Evolutionary conservation across 2,888 invertebrate species (phyloP), one percentile per base, ranked within the genome.

Genomic region (Limnephilus auricula): DNA sequence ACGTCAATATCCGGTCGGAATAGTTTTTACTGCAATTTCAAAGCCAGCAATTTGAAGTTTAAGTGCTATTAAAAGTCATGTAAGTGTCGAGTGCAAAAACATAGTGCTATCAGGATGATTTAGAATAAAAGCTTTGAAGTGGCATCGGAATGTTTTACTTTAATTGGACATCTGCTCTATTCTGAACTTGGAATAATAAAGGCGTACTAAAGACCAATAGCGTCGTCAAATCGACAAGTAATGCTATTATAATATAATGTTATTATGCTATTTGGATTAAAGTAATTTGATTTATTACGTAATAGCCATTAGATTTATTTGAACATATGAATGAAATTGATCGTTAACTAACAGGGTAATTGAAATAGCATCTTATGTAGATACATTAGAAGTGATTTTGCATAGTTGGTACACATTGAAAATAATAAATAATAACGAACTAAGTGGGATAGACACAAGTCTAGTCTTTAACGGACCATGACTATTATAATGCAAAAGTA

Each of bases 1-100:
- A 85, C 90, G 40, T 78, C 85, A 85, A 90, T 90, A 85, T 90
- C 90, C 90, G 90, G 90, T 90, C 79, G 34, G 31, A 88, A 88
- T 78, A 18, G 87, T 88, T 88, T 88, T 34, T 34, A 25, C 87
- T 88, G 34, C 78, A 78, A 88, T 78, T 79, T 88, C 78, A 65
- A 65, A 34, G 34, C 25, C 25, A 37, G 78, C 34, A 78, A 88
- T 88, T 87, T 87, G 30, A 87, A 79, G 87, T 78, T 65, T 65
- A 65, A 65, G 34, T 34, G 37, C 45, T 45, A 86, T 86, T 86
- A 30, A 40, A 85, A 85, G 37, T 85, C 85, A 10, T 85, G 85
- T 85, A 85, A n/a, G 45, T 45, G 85, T 85, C 85, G 40, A 37
- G 65, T 65, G 65, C 65, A 65, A 65, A 65, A 25, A 65, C 65